Base-by-base conservation (phyloP, 2,888 invertebrate species). In the Lycia hirtaria region DNA sequence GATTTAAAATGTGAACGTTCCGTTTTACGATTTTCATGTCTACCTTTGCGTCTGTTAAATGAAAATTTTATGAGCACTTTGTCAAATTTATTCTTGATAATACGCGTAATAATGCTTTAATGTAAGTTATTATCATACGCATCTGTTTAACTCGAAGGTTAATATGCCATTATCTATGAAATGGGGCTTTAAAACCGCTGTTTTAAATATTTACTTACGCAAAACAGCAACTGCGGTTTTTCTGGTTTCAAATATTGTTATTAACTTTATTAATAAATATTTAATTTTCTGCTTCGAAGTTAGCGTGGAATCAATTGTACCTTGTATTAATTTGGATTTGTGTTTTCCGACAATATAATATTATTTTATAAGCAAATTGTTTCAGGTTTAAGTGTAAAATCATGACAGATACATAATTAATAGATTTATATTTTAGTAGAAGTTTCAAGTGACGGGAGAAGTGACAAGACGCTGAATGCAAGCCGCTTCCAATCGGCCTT, bases 1-100 rank as follows among this genome's bases (percentile, higher is more conserved):
- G 67, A 73, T 76, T 70, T 69, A 75, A 72, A 73, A 75, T 65
- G 69, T 71, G 64, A n/a, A n/a, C 51, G 62, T 58, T 33, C 12
- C 32, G 35, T 69, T 73, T 76, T 71, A 76, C 62, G 71, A 71
- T 62, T 63, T 61, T 50, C 62, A 64, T 67, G 69, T 64, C 15
- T 45, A 50, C 61, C 57, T 49, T 56, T 47, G 45, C 56, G 32
- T 35, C 22, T 32, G 41, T 45, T 56, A 57, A 57, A 57, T 54
- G 51, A 48, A 43, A 58, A 51, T 64, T 52, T 58, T 56, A 62
- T 37, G 49, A 53, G 32, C 20, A 47, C 33, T 50, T 50, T 32
- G 33, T 59, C 54, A 59, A 45, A 32, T 52, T 56, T 53, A 56
- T 56, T 50, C 28, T 43, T 49, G 55, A 49, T 43, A 55, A 55